phyloP scores from a whole-genome alignment of 2,888 invertebrate species.

The Amiota minor region DNA sequence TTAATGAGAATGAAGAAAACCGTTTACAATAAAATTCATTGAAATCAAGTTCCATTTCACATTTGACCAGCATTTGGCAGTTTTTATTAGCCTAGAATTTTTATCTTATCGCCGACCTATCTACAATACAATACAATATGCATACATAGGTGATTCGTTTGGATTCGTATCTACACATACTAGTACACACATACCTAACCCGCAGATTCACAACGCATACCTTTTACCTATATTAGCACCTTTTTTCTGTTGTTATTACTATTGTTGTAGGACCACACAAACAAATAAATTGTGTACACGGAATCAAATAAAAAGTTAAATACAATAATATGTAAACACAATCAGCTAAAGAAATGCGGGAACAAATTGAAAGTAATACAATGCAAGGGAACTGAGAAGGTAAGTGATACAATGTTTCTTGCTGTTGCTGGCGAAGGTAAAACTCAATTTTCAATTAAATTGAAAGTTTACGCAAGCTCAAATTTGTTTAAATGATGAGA shows the following conservation, averaged over 20 bases:
- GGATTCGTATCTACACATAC: not conserved
- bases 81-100: no score
- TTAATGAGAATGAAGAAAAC: no score
- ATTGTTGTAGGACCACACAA: not conserved
- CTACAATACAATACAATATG: not conserved
- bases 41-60: no score
- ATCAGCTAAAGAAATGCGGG: slow-evolving; percentile 39
- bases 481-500: not conserved
- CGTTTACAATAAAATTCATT: no score
- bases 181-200: not conserved
- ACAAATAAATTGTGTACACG: not conserved
- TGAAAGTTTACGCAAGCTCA: slow-evolving; percentile 44
- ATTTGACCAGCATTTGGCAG: no score
- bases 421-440: slow-evolving; percentile 36
- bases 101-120: slow-evolving; percentile 24
- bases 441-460: slow-evolving; percentile 60
- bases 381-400: no score
- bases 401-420: not conserved
- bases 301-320: slow-evolving; percentile 55
- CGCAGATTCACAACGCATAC: slow-evolving; percentile 7
- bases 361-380: not conserved
- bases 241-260: not conserved
- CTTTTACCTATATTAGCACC: slow-evolving; percentile 20
- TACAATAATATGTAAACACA: slow-evolving; percentile 56
- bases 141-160: no score